A percentile compares a stretch with the other conserved stretches of the same genome.
Conservation (phyloP, 2,797 vertebrate species). For the Odontamblyopus rebecca region DNA sequence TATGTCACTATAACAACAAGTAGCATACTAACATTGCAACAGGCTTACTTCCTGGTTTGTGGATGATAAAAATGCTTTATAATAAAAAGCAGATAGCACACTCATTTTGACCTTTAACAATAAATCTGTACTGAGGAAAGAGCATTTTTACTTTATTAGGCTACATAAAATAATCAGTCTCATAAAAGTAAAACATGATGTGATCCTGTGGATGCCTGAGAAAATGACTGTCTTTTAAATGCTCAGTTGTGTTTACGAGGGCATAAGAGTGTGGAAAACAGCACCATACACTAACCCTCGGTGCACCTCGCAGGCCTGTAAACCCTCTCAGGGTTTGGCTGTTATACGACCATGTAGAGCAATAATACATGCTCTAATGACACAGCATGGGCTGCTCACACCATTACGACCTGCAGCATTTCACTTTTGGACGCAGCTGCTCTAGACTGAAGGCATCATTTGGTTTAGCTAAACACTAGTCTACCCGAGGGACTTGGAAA, state of each 20-base stretch:
- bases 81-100: no score
- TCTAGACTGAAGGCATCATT: conserved; percentile 43
- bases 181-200: conserved; percentile 30
- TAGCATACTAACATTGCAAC: no score
- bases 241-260: conserved; percentile 34
- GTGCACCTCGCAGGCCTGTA: conserved; percentile 35
- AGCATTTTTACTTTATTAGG: no score
- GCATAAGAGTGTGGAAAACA: conserved; percentile 28
- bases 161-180: conserved; percentile 2
- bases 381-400: conserved; percentile 38
- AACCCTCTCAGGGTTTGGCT: conserved; percentile 34
- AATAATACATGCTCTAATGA: conserved; percentile 51
- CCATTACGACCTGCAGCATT: conserved; percentile 35
- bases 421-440: conserved; percentile 36
- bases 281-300: conserved; percentile 12
- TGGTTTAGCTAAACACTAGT: conserved; percentile 45
- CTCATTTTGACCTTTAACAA: no score
- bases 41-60: no score
- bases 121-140: no score
- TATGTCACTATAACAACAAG: no score
- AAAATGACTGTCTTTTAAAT: conserved; percentile 31
- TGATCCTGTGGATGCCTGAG: conserved; percentile 24
- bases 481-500: conserved; percentile 28
- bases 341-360: conserved; percentile 34
- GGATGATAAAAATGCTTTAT: no score